These are phyloP conservation scores for Allacma fusca DNA, from an alignment of 2,888 invertebrate genomes.

Conservation along the genomic window DNA sequence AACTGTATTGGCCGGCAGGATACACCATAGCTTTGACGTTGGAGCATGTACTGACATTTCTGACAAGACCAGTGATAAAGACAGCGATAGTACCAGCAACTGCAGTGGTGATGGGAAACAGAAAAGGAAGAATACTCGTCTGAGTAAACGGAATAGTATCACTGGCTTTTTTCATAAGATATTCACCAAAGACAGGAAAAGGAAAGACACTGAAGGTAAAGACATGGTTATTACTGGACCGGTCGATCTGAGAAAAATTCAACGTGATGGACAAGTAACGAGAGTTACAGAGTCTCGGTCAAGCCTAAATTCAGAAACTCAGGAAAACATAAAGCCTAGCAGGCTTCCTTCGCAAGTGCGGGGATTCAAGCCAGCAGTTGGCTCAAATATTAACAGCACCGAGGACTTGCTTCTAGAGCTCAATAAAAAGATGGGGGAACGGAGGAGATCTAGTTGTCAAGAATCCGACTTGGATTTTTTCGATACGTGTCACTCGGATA, in stretches of 20 bases:
- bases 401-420: constrained; percentile 55
- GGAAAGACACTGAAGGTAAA: constrained; percentile 38
- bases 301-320: not conserved
- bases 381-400: constrained; percentile 34
- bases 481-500: too few relatives aligned
- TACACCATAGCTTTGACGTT: not conserved
- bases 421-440: constrained; percentile 54
- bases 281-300: not conserved
- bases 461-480: too few relatives aligned
- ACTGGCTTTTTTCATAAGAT: constrained; percentile 58
- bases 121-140: not conserved
- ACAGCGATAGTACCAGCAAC: not conserved
- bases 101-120: not conserved
- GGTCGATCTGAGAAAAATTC: constrained; percentile 49
- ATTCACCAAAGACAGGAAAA: constrained; percentile 57
- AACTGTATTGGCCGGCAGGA: not conserved
- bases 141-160: constrained; percentile 47
- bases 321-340: not conserved
- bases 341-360: not conserved
- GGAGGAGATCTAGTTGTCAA: constrained; percentile 26
- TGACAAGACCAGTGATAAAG: constrained; percentile 22
- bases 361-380: constrained; percentile 10
- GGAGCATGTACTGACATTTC: not conserved
- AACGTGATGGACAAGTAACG: not conserved
- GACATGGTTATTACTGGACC: constrained; percentile 57